phyloP scores from a whole-genome alignment of 1,140 invertebrate species.

The Drosophila lini region DNA sequence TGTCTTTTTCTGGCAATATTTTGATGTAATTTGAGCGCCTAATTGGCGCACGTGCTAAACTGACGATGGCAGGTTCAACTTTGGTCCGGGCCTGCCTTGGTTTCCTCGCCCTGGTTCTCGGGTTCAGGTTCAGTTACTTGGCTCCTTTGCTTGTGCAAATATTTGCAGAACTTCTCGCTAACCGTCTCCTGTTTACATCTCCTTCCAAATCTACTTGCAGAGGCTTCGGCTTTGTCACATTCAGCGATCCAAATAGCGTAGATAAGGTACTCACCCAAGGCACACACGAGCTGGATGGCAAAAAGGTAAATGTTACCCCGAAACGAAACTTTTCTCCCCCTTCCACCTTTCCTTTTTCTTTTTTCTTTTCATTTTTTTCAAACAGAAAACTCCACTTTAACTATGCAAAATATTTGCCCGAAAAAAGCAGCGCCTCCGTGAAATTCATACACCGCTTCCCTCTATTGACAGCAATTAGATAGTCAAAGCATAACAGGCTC shows the following conservation, averaged over 20 bases:
- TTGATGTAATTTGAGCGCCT: slow-evolving; percentile 82
- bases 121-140: slow-evolving; percentile 54
- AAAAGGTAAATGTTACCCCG: slow-evolving; percentile 90
- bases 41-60: slow-evolving; percentile 79
- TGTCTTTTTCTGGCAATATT: slow-evolving; percentile 64
- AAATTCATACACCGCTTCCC: slow-evolving; percentile 12
- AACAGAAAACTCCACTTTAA: slow-evolving; percentile 74
- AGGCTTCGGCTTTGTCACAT: slow-evolving; percentile 98
- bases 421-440: slow-evolving; percentile 67
- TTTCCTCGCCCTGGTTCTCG: neutral
- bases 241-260: slow-evolving; percentile 96
- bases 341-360: neutral
- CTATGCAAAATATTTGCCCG: slow-evolving; percentile 79
- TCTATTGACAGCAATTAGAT: slow-evolving; percentile 80
- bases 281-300: slow-evolving; percentile 97
- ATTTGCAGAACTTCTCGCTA: slow-evolving; percentile 67
- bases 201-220: slow-evolving; percentile 88
- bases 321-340: slow-evolving; percentile 6
- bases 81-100: slow-evolving; percentile 7
- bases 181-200: slow-evolving; percentile 40
- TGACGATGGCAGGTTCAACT: slow-evolving; percentile 51
- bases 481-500: slow-evolving; percentile 67
- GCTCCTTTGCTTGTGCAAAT: slow-evolving; percentile 64
- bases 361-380: slow-evolving; percentile 12
- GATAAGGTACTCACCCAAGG: slow-evolving; percentile 97